Evolutionary conservation across 2,888 invertebrate genomes (phyloP).

Genomic region (Spodoptera exigua): DNA sequence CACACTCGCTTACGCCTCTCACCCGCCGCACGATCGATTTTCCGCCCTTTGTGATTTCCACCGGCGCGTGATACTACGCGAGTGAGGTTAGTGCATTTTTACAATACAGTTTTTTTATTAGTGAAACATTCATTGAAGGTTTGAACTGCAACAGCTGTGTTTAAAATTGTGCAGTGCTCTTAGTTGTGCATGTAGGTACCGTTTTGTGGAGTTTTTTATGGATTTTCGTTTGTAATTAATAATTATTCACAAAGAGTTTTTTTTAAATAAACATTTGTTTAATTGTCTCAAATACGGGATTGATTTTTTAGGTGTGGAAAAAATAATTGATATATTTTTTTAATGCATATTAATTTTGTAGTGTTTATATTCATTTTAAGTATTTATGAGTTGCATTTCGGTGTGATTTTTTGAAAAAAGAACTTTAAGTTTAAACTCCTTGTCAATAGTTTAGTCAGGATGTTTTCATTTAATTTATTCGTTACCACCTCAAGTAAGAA

Average conservation of each 20-base stretch:
- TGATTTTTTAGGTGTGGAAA: neutral
- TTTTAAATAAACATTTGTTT: neutral
- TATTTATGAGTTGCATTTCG: too few species aligned
- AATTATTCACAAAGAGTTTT: neutral
- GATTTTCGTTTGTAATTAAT: constrained; percentile 10
- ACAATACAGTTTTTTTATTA: constrained; percentile 55
- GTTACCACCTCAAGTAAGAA: too few species aligned
- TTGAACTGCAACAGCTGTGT: constrained; percentile 49
- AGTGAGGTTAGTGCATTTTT: constrained; percentile 82
- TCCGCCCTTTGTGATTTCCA: constrained; percentile 77
- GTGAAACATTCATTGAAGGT: constrained; percentile 51
- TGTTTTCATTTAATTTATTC: too few species aligned
- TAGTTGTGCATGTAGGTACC: constrained; percentile 41
- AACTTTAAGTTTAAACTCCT: neutral
- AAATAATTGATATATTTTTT: too few species aligned
- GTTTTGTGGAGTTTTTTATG: constrained; percentile 25
- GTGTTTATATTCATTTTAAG: too few species aligned
- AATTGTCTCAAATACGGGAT: constrained; percentile 1
- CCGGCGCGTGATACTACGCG: constrained; percentile 80
- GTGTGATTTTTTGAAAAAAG: neutral
- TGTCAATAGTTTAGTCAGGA: neutral
- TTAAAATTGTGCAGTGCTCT: constrained; percentile 55
- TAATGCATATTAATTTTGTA: too few species aligned
- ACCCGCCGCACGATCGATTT: constrained; percentile 77
- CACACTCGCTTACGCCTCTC: constrained; percentile 81